Conservation (phyloP, 2,888 invertebrate genomes). For the Agrochola lychnidis region DNA sequence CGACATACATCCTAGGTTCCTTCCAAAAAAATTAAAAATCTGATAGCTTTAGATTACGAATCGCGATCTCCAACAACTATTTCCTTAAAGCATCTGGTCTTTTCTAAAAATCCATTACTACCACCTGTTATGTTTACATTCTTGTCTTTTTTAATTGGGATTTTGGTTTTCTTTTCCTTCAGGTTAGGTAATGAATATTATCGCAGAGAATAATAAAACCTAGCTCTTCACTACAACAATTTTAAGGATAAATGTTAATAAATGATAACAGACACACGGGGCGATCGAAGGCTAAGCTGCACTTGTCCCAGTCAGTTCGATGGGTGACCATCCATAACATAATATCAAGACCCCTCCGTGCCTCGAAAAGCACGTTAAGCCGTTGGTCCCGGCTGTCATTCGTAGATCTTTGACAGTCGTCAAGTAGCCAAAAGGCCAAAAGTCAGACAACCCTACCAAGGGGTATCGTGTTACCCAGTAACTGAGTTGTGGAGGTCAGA, state of each 20-base stretch:
- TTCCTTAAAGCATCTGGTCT: slow-evolving; percentile 67
- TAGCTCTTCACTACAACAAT: background rate
- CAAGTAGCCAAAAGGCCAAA: background rate
- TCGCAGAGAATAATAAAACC: slow-evolving; percentile 15
- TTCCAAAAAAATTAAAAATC: slow-evolving; percentile 69
- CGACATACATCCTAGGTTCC: slow-evolving; percentile 55
- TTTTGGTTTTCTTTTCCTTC: slow-evolving; percentile 51
- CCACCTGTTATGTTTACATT: slow-evolving; percentile 64
- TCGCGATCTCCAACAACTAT: slow-evolving; percentile 63
- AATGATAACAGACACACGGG: background rate
- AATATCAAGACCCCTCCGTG: background rate
- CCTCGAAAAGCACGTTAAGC: background rate
- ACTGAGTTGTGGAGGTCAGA: too few species aligned
- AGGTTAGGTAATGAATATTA: slow-evolving; percentile 55
- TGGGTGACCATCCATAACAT: background rate
- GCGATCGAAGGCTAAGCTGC: background rate
- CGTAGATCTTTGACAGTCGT: background rate
- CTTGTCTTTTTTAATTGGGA: slow-evolving; percentile 52
- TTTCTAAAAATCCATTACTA: slow-evolving; percentile 64
- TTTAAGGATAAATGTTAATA: background rate
- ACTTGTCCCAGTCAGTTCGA: background rate
- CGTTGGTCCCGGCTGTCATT: background rate
- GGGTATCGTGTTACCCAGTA: background rate
- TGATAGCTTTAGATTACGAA: slow-evolving; percentile 58
- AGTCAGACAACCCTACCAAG: too few species aligned